A percentile compares a stretch with the other conserved stretches of the same genome.
Conservation (phyloP, 2,797 vertebrate genomes). For the Cirrhinus molitorella region DNA sequence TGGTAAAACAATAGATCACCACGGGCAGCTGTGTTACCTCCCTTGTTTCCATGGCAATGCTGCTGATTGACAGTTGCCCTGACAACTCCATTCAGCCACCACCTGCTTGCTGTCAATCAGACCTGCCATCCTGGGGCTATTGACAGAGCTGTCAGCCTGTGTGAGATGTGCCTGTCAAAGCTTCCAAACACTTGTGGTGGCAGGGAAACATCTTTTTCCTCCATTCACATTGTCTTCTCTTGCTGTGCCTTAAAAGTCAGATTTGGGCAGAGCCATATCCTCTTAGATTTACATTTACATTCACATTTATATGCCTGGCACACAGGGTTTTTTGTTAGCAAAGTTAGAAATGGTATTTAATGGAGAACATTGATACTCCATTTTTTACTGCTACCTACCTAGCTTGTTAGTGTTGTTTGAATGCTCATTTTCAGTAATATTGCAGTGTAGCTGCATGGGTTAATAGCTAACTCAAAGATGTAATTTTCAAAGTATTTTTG, state of each 20-base stretch:
- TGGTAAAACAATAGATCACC: constrained; percentile 82
- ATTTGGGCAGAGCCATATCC: constrained; percentile 20
- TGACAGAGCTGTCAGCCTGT: constrained; percentile 82
- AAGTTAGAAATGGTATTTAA: neutral
- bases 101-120: constrained; percentile 90
- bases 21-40: constrained; percentile 80
- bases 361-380: neutral
- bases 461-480: neutral
- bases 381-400: neutral
- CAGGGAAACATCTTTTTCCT: constrained; percentile 64
- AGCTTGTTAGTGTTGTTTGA: neutral
- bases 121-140: constrained; percentile 83
- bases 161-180: constrained; percentile 86
- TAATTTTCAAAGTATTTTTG: neutral
- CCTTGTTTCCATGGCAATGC: constrained; percentile 77
- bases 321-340: constrained; percentile 22
- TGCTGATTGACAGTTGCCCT: constrained; percentile 80
- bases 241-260: constrained; percentile 19
- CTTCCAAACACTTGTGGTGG: constrained; percentile 70
- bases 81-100: constrained; percentile 89
- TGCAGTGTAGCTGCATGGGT: neutral
- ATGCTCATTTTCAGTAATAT: neutral
- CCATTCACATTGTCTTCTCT: constrained; percentile 65
- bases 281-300: constrained; percentile 56
- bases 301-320: constrained; percentile 54